Evolutionary conservation across 2,888 invertebrate genomes (phyloP).

Genomic region (Amphipyra tragopoginis): DNA sequence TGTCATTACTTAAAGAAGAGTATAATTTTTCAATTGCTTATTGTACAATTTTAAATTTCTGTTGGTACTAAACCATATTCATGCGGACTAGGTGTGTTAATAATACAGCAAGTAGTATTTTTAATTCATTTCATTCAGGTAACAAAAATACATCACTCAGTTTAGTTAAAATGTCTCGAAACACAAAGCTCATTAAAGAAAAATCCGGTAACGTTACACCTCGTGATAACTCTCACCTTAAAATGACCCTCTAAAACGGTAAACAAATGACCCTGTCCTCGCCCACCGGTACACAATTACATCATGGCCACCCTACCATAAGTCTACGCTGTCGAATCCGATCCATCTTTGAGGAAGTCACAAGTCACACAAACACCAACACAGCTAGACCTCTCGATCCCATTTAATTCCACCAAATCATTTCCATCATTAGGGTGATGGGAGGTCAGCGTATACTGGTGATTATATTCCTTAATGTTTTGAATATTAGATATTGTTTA

Average conservation of each 20-base stretch:
- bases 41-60: no score
- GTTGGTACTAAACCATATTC: no score
- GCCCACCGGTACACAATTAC: conserved; percentile 23
- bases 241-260: conserved; percentile 34
- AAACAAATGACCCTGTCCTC: conserved; percentile 45
- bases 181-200: neutral
- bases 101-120: no score
- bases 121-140: no score
- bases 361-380: conserved; percentile 58
- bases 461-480: conserved; percentile 41
- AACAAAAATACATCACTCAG: no score
- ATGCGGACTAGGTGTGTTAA: no score
- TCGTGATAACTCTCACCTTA: neutral
- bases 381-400: conserved; percentile 41
- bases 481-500: conserved; percentile 60
- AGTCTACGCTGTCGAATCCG: conserved; percentile 52
- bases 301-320: conserved; percentile 55
- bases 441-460: conserved; percentile 42
- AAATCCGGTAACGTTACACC: conserved; percentile 14
- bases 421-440: conserved; percentile 28
- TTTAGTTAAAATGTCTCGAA: no score
- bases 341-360: conserved; percentile 65
- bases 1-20: no score
- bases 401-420: conserved; percentile 30
- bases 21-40: no score